Evolutionary conservation across 1,140 invertebrate species (phyloP).

Genomic region (Popillia japonica): DNA sequence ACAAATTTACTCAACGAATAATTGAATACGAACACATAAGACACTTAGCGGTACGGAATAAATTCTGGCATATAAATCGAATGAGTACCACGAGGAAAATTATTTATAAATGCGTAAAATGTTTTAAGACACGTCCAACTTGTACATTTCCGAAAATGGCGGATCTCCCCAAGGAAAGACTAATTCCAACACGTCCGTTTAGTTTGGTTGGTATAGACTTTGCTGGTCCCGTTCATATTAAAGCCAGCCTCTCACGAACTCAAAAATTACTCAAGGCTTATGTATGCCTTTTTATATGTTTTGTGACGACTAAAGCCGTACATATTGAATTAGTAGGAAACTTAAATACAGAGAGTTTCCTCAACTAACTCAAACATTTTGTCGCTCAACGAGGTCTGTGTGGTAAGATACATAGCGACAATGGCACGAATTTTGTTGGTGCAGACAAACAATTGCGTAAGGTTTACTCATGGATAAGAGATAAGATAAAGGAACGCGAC

Average conservation of each 20-base stretch:
- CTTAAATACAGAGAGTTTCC: constrained; percentile 47
- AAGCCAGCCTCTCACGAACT: constrained; percentile 42
- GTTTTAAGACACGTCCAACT: constrained; percentile 12
- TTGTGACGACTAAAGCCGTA: constrained; percentile 50
- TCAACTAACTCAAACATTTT: constrained; percentile 52
- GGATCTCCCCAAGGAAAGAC: neutral
- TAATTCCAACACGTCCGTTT: constrained; percentile 50
- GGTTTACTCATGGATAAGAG: neutral
- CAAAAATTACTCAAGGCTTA: constrained; percentile 51
- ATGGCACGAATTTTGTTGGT: constrained; percentile 39
- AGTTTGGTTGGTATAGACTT: constrained; percentile 50
- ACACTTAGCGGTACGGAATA: constrained; percentile 7
- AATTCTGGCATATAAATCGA: constrained; percentile 1
- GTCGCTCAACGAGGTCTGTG: constrained; percentile 48
- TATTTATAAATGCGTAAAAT: constrained; percentile 17
- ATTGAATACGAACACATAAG: neutral
- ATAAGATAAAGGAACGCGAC: neutral
- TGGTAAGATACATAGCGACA: constrained; percentile 46
- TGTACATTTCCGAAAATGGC: neutral
- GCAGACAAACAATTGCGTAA: constrained; percentile 34
- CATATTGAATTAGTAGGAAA: too few relatives aligned
- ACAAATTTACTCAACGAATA: constrained; percentile 5
- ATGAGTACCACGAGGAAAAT: neutral
- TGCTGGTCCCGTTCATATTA: constrained; percentile 47
- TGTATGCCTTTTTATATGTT: constrained; percentile 55